Base-by-base conservation (phyloP, 2,113 vertebrate genomes). In the Cynopterus brachyotis region DNA sequence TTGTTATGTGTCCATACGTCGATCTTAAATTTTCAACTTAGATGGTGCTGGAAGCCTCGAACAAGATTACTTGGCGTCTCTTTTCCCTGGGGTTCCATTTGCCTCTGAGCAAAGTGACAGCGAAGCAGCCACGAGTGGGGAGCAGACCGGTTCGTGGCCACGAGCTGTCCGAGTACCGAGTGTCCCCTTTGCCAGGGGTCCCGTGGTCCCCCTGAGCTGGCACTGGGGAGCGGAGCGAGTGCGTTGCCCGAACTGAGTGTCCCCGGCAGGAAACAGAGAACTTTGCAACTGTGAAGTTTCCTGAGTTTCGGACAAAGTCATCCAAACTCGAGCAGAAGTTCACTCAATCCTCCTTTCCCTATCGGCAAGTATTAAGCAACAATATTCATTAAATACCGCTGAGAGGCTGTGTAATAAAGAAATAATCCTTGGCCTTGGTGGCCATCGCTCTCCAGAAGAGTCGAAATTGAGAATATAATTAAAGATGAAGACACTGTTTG, bases 401-500 rank as follows among this genome's bases (percentile, higher is more conserved):
- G 98, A 98, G 98, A 99, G 98, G 97, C 98, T 98, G 57, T 98
- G 99, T 98, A 99, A 99, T 99, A 98, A 99, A 99, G 98, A 82
- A 98, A 96, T 99, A 99, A 99, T 99, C 99, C 99, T 98, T 8
- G 97, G 87, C 96, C 98, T 97, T 69, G 91, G 93, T 97, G 94
- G 90, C 40, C 96, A 57, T 91, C 94, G 92, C 97, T 98, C 96
- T 98, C 97, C 96, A 98, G 98, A 98, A 99, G 98, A 98, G 98
- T 40, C 96, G 96, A 98, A 97, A 98, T 98, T 98, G 98, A 98
- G 98, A 98, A 98, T 98, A 88, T 99, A 99, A 99, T 99, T 99
- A 99, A 99, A 99, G 98, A 99, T 99, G 98, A 99, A 99, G 98
- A 98, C 98, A 98, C 91, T 99, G 98, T 99, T 98, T 99, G 98